These are phyloP conservation scores for Trichomalopsis sarcophagae DNA, from an alignment of 1,140 invertebrate species.

Conservation along the genomic window DNA sequence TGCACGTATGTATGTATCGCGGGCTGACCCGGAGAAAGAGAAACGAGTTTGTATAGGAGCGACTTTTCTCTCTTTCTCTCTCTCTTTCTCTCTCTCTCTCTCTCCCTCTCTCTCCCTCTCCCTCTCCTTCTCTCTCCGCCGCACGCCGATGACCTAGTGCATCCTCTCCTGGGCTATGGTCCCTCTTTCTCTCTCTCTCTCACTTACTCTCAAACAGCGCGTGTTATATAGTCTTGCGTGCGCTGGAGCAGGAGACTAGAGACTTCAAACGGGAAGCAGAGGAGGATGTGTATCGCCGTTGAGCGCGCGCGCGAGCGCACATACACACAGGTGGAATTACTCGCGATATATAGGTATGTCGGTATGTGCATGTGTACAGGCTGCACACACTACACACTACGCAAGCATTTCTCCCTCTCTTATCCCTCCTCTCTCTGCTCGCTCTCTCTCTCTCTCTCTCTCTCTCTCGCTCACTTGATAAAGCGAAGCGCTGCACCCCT, in stretches of 20 bases:
- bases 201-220: not conserved
- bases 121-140: constrained; percentile 9
- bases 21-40: constrained; percentile 48
- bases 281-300: constrained; percentile 20
- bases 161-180: constrained; percentile 42
- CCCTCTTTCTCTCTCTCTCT: constrained; percentile 5
- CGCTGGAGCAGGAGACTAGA: not conserved
- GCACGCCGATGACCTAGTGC: constrained; percentile 49
- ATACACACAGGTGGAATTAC: constrained; percentile 35
- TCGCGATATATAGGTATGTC: not conserved
- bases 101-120: not conserved
- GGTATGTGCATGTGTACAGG: not conserved
- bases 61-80: constrained; percentile 32
- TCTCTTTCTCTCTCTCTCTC: constrained; percentile 24
- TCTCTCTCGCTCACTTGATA: not conserved
- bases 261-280: constrained; percentile 37
- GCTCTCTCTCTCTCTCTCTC: not conserved
- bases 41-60: constrained; percentile 44
- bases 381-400: not conserved
- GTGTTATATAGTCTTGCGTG: not conserved
- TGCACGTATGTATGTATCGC: constrained; percentile 24
- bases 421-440: not conserved
- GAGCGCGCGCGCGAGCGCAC: constrained; percentile 1
- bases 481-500: constrained; percentile 23
- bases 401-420: not conserved